Evolutionary conservation across 2,113 vertebrate species (phyloP), one percentile per base, ranked within the genome.

Genomic region (Paraplagusia blochii): DNA sequence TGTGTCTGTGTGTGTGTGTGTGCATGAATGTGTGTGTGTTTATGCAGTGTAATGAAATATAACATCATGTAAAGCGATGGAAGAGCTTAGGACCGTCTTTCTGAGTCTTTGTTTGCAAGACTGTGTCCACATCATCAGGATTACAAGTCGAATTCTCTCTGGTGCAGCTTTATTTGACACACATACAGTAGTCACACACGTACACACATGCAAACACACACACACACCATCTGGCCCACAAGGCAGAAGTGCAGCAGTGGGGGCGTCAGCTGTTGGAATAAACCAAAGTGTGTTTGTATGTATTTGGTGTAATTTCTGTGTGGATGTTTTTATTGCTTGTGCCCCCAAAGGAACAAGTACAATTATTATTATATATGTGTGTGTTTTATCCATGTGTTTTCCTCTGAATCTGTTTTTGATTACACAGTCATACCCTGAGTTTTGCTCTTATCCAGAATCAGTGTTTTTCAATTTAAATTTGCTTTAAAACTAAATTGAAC

Each of bases 201-300:
- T 15, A 58, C 33, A 45, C 53, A 56, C 44, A 44, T 5, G 68
- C 29, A 44, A 45, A 40, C 14, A 56, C 12, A 55, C 14, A 38
- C 18, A 72, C 50, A 48, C 35, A 50, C 72, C 84, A 85, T 86
- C 71, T 87, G 86, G 74, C 75, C 80, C 72, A 66, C 17, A 62
- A 58, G 58, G 59, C 52, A 64, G 56, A 63, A 55, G 53, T 63
- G 63, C 60, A 58, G 58, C 72, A 13, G 50, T 47, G 34, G 8
- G 56, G 54, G 52, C 79, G 82, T 82, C 80, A 76, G 65, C 72
- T 82, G 70, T 69, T 80, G 58, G 53, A 73, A 66, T 66, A 60
- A 79, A 63, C 69, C 69, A 58, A 73, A 75, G 54, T 40, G 54
- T 51, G 22, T 29, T 29, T 29, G 22, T 29, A 6, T 74, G 53